These are phyloP conservation scores for Subacronicta megacephala DNA, from an alignment of 2,888 invertebrate genomes.

Conservation along the genomic window DNA sequence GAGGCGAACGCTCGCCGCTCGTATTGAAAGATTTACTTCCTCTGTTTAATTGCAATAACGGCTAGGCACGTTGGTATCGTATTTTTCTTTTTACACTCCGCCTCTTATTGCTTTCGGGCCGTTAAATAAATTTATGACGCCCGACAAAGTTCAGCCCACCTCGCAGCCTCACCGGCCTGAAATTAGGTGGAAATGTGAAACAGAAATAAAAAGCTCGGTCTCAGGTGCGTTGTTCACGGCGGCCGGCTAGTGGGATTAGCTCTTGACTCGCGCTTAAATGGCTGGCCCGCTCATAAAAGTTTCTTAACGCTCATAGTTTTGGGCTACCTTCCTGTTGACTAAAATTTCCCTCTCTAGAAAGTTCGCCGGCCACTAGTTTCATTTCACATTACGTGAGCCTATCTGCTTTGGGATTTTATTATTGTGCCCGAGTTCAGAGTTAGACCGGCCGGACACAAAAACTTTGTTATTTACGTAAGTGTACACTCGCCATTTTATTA, in stretches of 20 bases:
- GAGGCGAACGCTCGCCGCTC: constrained; percentile 85
- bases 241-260: constrained; percentile 80
- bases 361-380: constrained; percentile 72
- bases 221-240: constrained; percentile 83
- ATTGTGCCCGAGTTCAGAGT: constrained; percentile 64
- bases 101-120: constrained; percentile 89
- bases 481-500: constrained; percentile 57
- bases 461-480: constrained; percentile 75
- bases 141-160: constrained; percentile 89
- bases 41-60: constrained; percentile 90
- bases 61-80: constrained; percentile 90
- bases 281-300: constrained; percentile 85
- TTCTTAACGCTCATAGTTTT: constrained; percentile 86
- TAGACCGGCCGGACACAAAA: constrained; percentile 67
- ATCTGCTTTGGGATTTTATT: constrained; percentile 75
- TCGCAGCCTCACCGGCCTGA: constrained; percentile 78
- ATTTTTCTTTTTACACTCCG: constrained; percentile 89
- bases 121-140: constrained; percentile 90
- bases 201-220: constrained; percentile 85
- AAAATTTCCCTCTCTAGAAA: constrained; percentile 79
- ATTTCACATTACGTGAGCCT: constrained; percentile 73
- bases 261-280: constrained; percentile 86
- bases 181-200: constrained; percentile 88
- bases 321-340: constrained; percentile 76
- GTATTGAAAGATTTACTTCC: constrained; percentile 90